phyloP scores from a whole-genome alignment of 2,888 invertebrate genomes.

The Ypsolopha scabrella region DNA sequence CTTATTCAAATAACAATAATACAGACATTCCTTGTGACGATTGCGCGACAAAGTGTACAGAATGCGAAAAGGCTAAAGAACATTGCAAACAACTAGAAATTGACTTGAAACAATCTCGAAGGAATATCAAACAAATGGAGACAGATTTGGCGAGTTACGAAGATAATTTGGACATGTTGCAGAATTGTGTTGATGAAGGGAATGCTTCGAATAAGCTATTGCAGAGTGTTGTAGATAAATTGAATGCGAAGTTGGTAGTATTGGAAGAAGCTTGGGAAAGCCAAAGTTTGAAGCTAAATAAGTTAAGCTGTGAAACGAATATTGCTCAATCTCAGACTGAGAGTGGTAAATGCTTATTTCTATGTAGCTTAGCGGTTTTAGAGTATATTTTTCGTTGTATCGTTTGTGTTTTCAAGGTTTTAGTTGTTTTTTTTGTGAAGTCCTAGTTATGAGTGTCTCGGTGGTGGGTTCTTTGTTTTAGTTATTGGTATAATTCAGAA shows the following conservation, averaged over 20 bases:
- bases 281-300: slow-evolving; percentile 27
- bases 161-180: slow-evolving; percentile 30
- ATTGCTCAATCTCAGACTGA: slow-evolving; percentile 30
- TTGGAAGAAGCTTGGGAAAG: slow-evolving; percentile 30
- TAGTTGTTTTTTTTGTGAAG: not conserved
- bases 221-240: slow-evolving; percentile 24
- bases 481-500: too few species aligned
- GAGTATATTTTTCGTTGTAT: not conserved
- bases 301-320: slow-evolving; percentile 21
- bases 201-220: slow-evolving; percentile 29
- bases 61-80: slow-evolving; percentile 29
- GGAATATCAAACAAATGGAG: slow-evolving; percentile 27
- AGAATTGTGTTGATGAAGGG: slow-evolving; percentile 29
- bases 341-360: slow-evolving; percentile 19
- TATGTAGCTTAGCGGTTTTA: slow-evolving; percentile 1
- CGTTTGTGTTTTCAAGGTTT: not conserved
- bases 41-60: slow-evolving; percentile 23
- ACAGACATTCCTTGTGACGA: slow-evolving; percentile 15
- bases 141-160: slow-evolving; percentile 34
- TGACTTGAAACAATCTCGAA: slow-evolving; percentile 23
- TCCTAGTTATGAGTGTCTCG: too few species aligned
- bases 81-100: slow-evolving; percentile 31
- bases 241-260: slow-evolving; percentile 28
- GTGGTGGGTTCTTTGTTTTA: too few species aligned
- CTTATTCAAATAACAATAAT: slow-evolving; percentile 23